These are phyloP conservation scores for Meteorus cinctellus DNA, from an alignment of 2,888 invertebrate species.

Conservation along the genomic window DNA sequence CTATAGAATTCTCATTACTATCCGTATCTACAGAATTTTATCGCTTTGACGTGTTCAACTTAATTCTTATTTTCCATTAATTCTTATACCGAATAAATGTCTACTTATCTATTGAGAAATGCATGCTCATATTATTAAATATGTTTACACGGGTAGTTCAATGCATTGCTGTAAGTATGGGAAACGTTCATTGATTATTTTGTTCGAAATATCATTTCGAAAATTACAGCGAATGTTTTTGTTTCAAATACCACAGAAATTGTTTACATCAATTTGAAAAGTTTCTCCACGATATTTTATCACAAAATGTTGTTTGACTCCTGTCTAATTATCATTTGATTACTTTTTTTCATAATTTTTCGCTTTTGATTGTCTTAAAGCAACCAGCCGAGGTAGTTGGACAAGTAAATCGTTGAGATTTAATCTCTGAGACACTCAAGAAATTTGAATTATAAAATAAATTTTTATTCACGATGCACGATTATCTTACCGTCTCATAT, in stretches of 20 bases:
- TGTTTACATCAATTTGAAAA: no score
- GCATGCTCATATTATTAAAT: neutral
- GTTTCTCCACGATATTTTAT: no score
- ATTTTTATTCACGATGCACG: neutral
- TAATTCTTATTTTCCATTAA: conserved; percentile 67
- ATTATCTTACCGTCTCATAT: neutral
- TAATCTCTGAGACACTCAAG: neutral
- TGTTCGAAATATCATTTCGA: no score
- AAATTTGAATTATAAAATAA: neutral
- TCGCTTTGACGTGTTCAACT: conserved; percentile 61
- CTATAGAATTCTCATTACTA: conserved; percentile 67
- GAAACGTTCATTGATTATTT: no score
- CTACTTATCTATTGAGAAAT: neutral
- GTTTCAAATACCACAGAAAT: no score
- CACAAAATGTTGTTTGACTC: no score
- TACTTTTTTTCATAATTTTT: no score
- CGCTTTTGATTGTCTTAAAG: no score
- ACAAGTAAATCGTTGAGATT: neutral
- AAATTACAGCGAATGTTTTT: no score
- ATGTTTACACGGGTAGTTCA: no score
- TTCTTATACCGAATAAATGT: conserved; percentile 9
- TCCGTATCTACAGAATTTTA: conserved; percentile 65
- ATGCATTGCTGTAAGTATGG: no score
- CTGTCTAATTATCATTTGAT: no score
- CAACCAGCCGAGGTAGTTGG: neutral